Percentiles rank a stretch among this genome's conserved stretches.
Evolutionary conservation across 2,797 vertebrate species (phyloP).

Genomic region (Microchirus variegatus): DNA sequence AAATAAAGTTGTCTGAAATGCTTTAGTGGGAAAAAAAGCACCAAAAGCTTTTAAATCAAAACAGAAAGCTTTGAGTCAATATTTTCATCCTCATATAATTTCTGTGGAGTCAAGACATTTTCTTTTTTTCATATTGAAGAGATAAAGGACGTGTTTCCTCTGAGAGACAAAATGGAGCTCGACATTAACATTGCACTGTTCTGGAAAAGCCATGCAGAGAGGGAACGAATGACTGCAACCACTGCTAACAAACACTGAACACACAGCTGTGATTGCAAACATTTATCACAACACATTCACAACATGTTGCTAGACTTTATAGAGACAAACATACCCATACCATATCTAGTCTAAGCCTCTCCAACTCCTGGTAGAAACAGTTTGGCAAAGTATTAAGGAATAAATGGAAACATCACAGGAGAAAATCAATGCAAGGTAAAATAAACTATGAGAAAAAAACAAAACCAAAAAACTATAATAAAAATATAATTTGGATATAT

Average conservation of each 20-base stretch:
- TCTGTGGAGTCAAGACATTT: constrained; percentile 13
- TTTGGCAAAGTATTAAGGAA: constrained; percentile 91
- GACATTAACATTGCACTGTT: constrained; percentile 88
- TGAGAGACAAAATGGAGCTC: constrained; percentile 81
- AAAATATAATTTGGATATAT: constrained; percentile 55
- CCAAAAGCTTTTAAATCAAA: too few species aligned
- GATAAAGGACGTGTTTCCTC: constrained; percentile 46
- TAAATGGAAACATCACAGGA: constrained; percentile 86
- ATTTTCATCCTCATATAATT: background rate
- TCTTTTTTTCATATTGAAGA: constrained; percentile 22
- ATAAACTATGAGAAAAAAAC: constrained; percentile 5
- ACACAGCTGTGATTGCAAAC: constrained; percentile 90
- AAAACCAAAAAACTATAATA: constrained; percentile 66
- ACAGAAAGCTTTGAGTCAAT: too few species aligned
- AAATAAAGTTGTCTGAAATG: too few species aligned
- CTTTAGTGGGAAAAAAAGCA: too few species aligned
- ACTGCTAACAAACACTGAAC: constrained; percentile 84
- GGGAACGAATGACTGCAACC: constrained; percentile 91
- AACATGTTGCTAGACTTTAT: constrained; percentile 93
- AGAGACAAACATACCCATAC: constrained; percentile 99
- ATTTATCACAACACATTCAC: constrained; percentile 93
- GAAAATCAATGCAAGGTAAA: constrained; percentile 59
- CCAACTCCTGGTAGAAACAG: constrained; percentile 99
- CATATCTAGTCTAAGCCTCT: constrained; percentile 99
- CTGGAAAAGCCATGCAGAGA: constrained; percentile 94